Percentiles rank a stretch among this genome's conserved stretches.
Evolutionary conservation across 2,888 invertebrate genomes (phyloP).

Genomic region (Eristalis pertinax): DNA sequence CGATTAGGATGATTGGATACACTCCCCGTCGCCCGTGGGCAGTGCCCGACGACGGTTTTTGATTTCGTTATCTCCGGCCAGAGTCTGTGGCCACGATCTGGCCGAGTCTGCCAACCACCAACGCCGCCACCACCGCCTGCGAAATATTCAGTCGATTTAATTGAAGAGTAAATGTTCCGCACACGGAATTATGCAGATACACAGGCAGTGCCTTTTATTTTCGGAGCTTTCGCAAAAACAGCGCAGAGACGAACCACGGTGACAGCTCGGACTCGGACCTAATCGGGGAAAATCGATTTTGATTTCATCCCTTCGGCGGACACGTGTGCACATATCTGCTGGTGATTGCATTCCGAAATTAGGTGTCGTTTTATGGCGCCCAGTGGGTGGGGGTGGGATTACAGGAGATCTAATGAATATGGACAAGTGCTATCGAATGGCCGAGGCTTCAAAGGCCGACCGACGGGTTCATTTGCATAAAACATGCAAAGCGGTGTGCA

Average conservation of each 20-base stretch:
- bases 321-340: neutral
- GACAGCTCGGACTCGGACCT: neutral
- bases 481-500: slow-evolving; percentile 35
- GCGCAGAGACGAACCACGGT: neutral
- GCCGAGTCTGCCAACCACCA: neutral
- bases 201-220: slow-evolving; percentile 6
- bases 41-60: slow-evolving; percentile 37
- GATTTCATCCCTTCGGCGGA: neutral
- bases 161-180: slow-evolving; percentile 53
- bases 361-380: slow-evolving; percentile 15
- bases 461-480: slow-evolving; percentile 48
- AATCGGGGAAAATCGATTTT: neutral
- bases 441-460: neutral
- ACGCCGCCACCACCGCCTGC: neutral
- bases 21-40: slow-evolving; percentile 13
- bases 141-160: slow-evolving; percentile 34
- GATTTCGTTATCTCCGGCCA: slow-evolving; percentile 40
- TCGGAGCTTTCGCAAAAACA: slow-evolving; percentile 6
- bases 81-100: slow-evolving; percentile 12
- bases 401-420: slow-evolving; percentile 12
- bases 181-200: slow-evolving; percentile 61
- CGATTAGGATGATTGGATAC: slow-evolving; percentile 65
- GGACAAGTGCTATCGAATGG: slow-evolving; percentile 6
- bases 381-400: neutral
- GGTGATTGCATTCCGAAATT: slow-evolving; percentile 20